Percentiles rank a stretch among this genome's conserved stretches.
phyloP scores from a whole-genome alignment of 2,113 vertebrate genomes.

The human (Homo sapiens) region DNA sequence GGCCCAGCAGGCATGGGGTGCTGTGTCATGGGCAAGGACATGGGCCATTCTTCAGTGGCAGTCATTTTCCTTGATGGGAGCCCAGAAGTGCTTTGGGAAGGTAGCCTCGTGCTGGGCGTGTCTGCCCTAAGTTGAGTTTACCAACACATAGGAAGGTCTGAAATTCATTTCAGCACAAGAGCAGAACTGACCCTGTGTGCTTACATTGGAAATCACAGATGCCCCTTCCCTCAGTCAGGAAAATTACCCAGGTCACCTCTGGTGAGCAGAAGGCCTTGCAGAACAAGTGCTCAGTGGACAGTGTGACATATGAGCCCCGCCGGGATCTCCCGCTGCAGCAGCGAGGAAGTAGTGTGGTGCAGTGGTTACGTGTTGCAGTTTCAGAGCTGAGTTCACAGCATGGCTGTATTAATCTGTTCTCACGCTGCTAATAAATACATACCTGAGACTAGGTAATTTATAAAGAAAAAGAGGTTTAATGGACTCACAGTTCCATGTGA shows the following conservation, averaged over 20 bases:
- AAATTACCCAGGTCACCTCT: background rate
- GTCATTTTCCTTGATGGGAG: background rate
- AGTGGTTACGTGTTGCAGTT: background rate
- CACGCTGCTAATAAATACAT: no score
- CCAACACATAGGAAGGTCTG: background rate
- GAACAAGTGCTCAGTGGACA: background rate
- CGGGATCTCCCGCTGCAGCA: accelerated
- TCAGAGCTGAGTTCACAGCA: background rate
- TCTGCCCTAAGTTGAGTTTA: background rate
- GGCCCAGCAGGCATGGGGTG: background rate
- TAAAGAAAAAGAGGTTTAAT: no score
- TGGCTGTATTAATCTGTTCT: no score
- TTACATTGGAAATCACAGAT: background rate
- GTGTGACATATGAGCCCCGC: background rate
- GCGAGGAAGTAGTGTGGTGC: no score
- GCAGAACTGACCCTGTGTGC: no score
- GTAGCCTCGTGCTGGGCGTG: background rate
- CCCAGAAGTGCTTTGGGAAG: background rate
- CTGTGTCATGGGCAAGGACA: background rate
- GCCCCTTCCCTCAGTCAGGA: background rate
- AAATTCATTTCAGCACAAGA: background rate
- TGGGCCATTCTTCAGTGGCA: no score
- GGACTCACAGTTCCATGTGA: no score
- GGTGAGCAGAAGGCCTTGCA: background rate
- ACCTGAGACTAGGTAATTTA: no score